Conservation (phyloP, 1,140 invertebrate species). For the Drosophila fuyamai region DNA sequence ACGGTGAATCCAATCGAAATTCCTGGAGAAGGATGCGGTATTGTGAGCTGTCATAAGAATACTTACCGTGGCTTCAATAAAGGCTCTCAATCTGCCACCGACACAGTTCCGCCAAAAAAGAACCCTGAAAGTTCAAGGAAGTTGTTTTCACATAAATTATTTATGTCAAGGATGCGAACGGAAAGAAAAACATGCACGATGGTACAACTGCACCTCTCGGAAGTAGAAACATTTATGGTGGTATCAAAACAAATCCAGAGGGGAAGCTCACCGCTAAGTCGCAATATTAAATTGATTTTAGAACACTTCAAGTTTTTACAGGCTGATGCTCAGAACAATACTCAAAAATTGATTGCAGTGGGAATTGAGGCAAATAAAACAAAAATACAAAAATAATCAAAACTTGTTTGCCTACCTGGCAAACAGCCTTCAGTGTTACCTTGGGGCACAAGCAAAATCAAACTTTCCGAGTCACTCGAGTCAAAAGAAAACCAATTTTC, state of each 20-base stretch:
- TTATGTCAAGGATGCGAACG: conserved; percentile 15
- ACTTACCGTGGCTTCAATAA: conserved; percentile 22
- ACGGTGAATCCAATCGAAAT: neutral
- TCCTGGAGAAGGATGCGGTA: conserved; percentile 9
- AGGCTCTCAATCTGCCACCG: conserved; percentile 10
- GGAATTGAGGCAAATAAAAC: conserved; percentile 37
- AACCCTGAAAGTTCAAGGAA: conserved; percentile 24
- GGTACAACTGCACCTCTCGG: neutral
- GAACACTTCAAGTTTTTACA: conserved; percentile 14
- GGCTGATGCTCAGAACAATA: conserved; percentile 5
- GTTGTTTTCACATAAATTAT: conserved; percentile 21
- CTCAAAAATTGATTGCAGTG: conserved; percentile 51
- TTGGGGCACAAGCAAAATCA: conserved; percentile 29
- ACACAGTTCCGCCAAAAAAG: conserved; percentile 15
- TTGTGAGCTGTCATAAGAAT: conserved; percentile 19
- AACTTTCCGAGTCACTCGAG: conserved; percentile 52
- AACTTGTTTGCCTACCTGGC: conserved; percentile 29
- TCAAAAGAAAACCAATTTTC: conserved; percentile 71
- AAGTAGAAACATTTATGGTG: conserved; percentile 1
- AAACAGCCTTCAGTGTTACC: conserved; percentile 17
- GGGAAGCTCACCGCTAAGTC: neutral
- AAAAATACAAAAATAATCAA: conserved; percentile 31
- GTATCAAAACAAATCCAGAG: neutral
- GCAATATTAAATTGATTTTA: conserved; percentile 34
- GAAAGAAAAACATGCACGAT: conserved; percentile 1